Evolutionary conservation across 2,797 vertebrate genomes (phyloP), one percentile per base, ranked within the genome.

Genomic region (Ctenochaetus hawaiiensis): DNA sequence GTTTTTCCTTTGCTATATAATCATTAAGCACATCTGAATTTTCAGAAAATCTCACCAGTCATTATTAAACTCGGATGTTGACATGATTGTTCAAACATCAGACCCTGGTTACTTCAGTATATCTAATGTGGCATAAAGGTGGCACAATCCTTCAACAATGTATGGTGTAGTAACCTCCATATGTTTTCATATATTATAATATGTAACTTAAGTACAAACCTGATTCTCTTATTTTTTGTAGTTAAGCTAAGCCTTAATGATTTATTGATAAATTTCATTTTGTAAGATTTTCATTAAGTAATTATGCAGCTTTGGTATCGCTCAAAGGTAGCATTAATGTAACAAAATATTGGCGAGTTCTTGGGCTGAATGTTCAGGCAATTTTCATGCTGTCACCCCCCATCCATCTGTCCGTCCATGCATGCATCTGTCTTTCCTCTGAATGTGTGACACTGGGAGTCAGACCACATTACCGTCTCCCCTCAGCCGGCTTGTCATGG

Each of bases 401-500:
- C 71, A 76, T 87, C 83, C 67, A 5, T 89, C 81, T 22, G 71
- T 68, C 71, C 69, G 4, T 72, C 72, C 80, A 18, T 76, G 64
- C 67, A 23, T 71, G 54, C 62, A 22, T 88, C 63, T 59, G 72
- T 81, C 84, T 68, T 63, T 60, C 57, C 13, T 18, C 60, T 61
- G 74, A 67, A 23, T 39, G 73, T 49, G 85, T 74, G 83, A 64
- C 26, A 18, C 77, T 48, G 66, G 72, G 76, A 89, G 81, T 89
- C 89, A 39, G 74, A 78, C 72, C 81, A 77, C 83, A 82, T 87
- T 61, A 80, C 75, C 5, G 22, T 81, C 77, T 81, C 78, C 68
- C 54, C 67, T 66, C 76, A 34, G 80, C 63, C 82, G 18, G 74
- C 86, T 66, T 90, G 90, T 91, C 90, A 90, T 75, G 76, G 72